A percentile compares a stretch with the other conserved stretches of the same genome.
phyloP scores from a whole-genome alignment of 2,113 vertebrate species.

The Crotalus helleri region DNA sequence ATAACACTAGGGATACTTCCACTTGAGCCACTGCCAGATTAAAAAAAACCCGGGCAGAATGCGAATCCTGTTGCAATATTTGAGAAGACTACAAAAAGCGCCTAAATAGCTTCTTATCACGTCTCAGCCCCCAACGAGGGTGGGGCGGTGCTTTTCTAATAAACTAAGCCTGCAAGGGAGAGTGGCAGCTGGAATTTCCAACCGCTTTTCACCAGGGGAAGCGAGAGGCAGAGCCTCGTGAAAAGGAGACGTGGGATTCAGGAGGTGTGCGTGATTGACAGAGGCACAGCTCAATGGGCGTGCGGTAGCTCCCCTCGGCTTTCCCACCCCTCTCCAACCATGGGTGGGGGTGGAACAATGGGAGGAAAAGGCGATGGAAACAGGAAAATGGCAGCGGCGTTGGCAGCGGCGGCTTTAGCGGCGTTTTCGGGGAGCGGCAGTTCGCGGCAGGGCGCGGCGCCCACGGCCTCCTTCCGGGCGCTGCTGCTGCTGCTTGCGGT shows the following conservation, averaged over 20 bases:
- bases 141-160: not conserved
- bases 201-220: not conserved
- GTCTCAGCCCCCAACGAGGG: not conserved
- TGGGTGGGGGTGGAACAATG: slow-evolving; percentile 25
- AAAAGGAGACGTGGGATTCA: not conserved
- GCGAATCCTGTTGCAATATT: not conserved
- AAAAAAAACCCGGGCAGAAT: not conserved
- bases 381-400: slow-evolving; percentile 19
- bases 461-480: not conserved
- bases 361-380: not conserved
- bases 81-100: not conserved
- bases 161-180: not conserved
- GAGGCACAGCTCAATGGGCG: not conserved
- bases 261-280: slow-evolving; percentile 10
- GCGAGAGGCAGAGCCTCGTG: not conserved
- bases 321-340: not conserved
- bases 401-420: not conserved
- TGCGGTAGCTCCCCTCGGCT: not conserved
- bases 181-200: not conserved
- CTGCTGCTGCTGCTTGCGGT: not conserved
- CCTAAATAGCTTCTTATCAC: not conserved
- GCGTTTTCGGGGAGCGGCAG: slow-evolving; percentile 34
- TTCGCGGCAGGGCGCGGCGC: not conserved
- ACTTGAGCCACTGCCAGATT: not conserved
- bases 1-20: not conserved